A percentile compares a stretch with the other conserved stretches of the same genome.
Conservation (phyloP, 2,113 vertebrate genomes). For the Excalfactoria chinensis region DNA sequence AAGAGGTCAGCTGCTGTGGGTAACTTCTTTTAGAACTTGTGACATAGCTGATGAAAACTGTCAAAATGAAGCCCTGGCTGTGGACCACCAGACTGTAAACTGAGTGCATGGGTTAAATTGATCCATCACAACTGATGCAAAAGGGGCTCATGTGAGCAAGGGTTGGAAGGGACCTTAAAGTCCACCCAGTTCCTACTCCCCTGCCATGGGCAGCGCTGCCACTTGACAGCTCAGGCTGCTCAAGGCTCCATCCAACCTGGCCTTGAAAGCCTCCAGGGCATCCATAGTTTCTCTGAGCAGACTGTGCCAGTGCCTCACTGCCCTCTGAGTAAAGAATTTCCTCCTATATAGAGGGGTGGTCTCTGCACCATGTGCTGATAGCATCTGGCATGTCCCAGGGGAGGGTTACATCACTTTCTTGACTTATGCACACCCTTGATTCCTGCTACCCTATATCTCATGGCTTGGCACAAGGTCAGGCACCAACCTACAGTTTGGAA, state of each 20-base stretch:
- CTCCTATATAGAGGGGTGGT: not conserved
- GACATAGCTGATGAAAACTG: not conserved
- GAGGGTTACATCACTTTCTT: not conserved
- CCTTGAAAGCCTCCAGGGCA: not conserved
- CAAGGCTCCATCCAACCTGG: not conserved
- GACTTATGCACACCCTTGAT: fast-evolving
- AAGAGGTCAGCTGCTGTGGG: not conserved
- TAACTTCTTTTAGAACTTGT: not conserved
- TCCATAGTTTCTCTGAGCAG: not conserved
- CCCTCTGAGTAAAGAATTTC: not conserved
- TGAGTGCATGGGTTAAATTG: not conserved
- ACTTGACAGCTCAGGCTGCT: not conserved
- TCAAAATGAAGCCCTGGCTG: not conserved
- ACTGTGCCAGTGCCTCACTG: not conserved
- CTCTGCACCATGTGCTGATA: not conserved
- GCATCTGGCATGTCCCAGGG: not conserved
- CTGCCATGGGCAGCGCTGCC: not conserved
- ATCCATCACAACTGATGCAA: not conserved
- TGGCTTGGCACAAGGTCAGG: fast-evolving
- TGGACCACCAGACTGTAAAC: not conserved
- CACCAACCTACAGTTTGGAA: fast-evolving
- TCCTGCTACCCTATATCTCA: not conserved
- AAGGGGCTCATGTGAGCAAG: not conserved
- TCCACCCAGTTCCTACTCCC: not conserved
- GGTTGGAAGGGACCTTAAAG: not conserved